phyloP scores from a whole-genome alignment of 2,888 invertebrate species.

The Protophormia terraenovae region DNA sequence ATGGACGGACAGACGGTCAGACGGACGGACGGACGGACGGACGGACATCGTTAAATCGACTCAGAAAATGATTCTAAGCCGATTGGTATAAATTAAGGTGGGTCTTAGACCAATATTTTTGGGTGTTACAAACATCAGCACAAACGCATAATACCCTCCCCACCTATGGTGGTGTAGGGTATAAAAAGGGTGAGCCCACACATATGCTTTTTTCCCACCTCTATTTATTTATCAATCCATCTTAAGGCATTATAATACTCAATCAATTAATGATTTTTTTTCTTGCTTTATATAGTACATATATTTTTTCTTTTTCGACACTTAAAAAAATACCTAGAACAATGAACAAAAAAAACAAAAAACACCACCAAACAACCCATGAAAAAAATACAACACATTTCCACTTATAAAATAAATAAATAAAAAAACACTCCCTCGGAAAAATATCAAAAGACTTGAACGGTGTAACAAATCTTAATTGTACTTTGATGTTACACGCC shows the following conservation, averaged over 20 bases:
- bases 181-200: constrained; percentile 27
- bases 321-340: constrained; percentile 39
- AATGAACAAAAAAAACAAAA: constrained; percentile 2
- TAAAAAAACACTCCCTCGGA: constrained; percentile 43
- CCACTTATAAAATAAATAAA: background rate
- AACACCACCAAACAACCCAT: constrained; percentile 20
- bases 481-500: constrained; percentile 61
- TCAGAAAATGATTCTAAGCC: too few species aligned
- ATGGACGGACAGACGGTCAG: too few species aligned
- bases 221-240: constrained; percentile 37
- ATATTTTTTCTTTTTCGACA: constrained; percentile 27
- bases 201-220: constrained; percentile 8
- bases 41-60: too few species aligned
- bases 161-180: too few species aligned
- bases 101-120: too few species aligned
- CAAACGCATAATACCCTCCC: too few species aligned
- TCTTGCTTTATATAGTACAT: background rate
- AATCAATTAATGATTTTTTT: constrained; percentile 44
- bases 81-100: too few species aligned
- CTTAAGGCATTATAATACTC: constrained; percentile 35
- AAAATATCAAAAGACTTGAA: constrained; percentile 58
- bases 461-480: constrained; percentile 60
- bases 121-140: too few species aligned
- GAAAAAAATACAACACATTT: background rate
- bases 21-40: too few species aligned